Conservation (phyloP, 2,113 vertebrate species). For the Prunella himalayana region DNA sequence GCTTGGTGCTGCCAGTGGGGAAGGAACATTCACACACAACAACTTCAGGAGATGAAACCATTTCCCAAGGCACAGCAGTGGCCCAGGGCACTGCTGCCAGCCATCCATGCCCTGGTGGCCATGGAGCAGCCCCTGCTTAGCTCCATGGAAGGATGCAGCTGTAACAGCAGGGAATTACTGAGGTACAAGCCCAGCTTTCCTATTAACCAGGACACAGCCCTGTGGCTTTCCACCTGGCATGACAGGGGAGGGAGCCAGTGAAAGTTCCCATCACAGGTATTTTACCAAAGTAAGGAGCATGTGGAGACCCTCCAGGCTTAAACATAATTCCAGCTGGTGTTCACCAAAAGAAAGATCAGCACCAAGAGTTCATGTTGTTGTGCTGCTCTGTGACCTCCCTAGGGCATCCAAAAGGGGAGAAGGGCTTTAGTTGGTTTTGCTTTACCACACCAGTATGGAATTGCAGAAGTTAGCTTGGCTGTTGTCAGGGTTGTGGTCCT, state of each 20-base stretch:
- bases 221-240: neutral
- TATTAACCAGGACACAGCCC: neutral
- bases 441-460: rapidly evolving
- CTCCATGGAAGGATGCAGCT: neutral
- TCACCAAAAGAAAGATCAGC: neutral
- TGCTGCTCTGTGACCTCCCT: neutral
- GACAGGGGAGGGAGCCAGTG: neutral
- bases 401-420: neutral
- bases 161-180: neutral
- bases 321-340: neutral
- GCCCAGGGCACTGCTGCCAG: neutral
- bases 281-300: neutral
- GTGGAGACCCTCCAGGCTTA: neutral
- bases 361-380: neutral
- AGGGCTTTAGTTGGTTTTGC: neutral
- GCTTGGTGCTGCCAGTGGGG: neutral
- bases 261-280: neutral
- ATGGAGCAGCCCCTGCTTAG: neutral
- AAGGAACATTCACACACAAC: neutral
- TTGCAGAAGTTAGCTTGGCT: neutral
- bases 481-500: neutral
- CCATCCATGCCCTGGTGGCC: neutral
- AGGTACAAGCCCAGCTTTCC: neutral
- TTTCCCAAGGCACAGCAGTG: neutral
- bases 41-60: neutral